Conservation (phyloP, 2,113 vertebrate species). For the Brevimyrus niger region DNA sequence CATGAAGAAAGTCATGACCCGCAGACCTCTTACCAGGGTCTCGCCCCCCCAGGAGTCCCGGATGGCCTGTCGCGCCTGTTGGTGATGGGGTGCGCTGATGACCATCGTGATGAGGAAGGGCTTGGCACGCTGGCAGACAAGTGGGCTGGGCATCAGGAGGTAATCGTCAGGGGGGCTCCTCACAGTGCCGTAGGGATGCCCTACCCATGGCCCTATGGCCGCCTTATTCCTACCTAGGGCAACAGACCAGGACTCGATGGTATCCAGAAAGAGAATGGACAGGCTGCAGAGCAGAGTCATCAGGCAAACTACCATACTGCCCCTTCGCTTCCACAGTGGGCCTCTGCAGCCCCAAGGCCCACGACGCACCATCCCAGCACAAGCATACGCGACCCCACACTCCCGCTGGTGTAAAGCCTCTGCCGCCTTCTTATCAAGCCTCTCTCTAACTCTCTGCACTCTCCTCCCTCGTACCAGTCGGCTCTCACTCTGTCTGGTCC, state of each 20-base stretch:
- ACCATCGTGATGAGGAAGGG: slow-evolving; percentile 72
- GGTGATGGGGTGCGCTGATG: slow-evolving; percentile 60
- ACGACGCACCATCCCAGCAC: slow-evolving; percentile 45
- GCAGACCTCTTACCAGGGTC: slow-evolving; percentile 47
- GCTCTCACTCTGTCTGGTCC: neutral
- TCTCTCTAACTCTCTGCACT: neutral
- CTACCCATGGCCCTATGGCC: slow-evolving; percentile 30
- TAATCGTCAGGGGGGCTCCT: slow-evolving; percentile 52
- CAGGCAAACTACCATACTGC: slow-evolving; percentile 29
- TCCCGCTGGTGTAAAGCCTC: slow-evolving; percentile 6
- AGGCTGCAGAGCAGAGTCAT: slow-evolving; percentile 21
- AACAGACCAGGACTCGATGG: slow-evolving; percentile 58
- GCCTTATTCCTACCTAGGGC: slow-evolving; percentile 46
- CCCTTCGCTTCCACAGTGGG: slow-evolving; percentile 47
- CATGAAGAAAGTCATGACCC: slow-evolving; percentile 70
- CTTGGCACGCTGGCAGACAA: slow-evolving; percentile 54
- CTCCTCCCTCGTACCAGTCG: neutral
- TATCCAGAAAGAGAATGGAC: slow-evolving; percentile 54
- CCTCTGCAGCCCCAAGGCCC: slow-evolving; percentile 47
- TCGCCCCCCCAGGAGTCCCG: slow-evolving; percentile 72
- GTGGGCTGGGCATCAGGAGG: slow-evolving; percentile 55
- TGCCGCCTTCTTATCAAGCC: neutral
- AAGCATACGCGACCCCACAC: slow-evolving; percentile 4
- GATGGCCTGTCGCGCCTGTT: slow-evolving; percentile 62
- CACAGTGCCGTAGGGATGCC: slow-evolving; percentile 50